Base-by-base conservation (phyloP, 2,888 invertebrate genomes). In the Tetranychus truncatus region DNA sequence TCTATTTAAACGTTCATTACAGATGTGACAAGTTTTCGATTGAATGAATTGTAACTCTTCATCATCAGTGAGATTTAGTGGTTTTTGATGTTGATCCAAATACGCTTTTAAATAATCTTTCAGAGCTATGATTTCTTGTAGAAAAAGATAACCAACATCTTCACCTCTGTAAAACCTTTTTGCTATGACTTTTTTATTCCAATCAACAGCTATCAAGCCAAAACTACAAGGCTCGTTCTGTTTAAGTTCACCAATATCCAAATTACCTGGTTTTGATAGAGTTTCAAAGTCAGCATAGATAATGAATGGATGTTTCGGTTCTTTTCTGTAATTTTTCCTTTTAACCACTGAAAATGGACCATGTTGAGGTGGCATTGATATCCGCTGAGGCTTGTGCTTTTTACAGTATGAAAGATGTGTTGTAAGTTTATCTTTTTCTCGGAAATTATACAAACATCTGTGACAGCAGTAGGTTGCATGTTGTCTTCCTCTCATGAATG, bases 271-370 rank as follows among this genome's bases (percentile, higher is more conserved):
- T 67, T 9, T 8, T 18, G 9, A 11, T 8, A 67, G n/a, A 0
- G 67, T 67, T 67, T 67, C 67, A 21, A 67, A 67, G n/a, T 67
- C 67, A 67, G 67, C 67, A 67, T 67, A 67, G 9, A 67, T 21
- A 4, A 11, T 18, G 21, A 67, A 11, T 21, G 67, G 67, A 67
- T 18, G 9, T 8, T 67, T 11, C 1, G n/a, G 3, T 21, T 21
- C 21, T n/a, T 67, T 67, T 18, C 7, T 8, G n/a, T 67, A 67
- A 18, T 67, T 11, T 0, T 55, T 55, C 7, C 55, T 55, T 6
- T 6, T 4, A 15, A 55, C 11, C 2, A 15, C 15, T 55, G 55
- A 55, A 6, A 4, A 34, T 34, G 34, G 34, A 4, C 34, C 34
- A 34, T 3, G 6, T 55, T 55, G 15, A 55, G 55, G 15, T 55